Evolutionary conservation across 2,888 invertebrate genomes (phyloP).

Genomic region (Aromia moschata): DNA sequence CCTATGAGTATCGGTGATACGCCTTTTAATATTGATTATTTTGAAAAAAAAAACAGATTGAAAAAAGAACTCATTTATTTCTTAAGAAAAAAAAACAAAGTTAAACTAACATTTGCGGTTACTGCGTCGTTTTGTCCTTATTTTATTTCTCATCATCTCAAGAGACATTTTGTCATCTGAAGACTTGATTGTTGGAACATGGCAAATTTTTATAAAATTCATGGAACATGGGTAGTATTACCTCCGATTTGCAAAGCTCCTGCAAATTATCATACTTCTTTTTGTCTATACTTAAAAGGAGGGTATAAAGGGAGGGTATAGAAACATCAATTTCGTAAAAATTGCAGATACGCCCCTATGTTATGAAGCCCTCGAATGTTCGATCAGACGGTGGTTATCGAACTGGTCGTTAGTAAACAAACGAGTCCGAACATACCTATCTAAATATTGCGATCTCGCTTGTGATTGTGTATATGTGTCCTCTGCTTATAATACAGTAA

Average conservation of each 20-base stretch:
- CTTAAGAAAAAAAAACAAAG: not conserved
- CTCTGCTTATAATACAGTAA: too few species aligned
- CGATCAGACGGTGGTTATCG: too few species aligned
- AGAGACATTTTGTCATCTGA: not conserved
- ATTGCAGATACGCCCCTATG: too few species aligned
- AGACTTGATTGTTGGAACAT: not conserved
- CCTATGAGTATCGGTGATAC: not conserved
- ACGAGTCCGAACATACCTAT: too few species aligned
- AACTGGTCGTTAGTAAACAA: too few species aligned
- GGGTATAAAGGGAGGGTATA: not conserved
- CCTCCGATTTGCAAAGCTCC: not conserved
- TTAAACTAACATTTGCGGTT: constrained; percentile 3
- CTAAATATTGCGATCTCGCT: too few species aligned
- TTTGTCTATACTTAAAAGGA: not conserved
- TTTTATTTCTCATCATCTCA: not conserved
- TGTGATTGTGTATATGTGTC: too few species aligned
- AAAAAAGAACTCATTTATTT: constrained; percentile 1
- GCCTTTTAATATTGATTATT: not conserved
- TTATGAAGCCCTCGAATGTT: too few species aligned
- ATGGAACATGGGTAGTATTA: constrained; percentile 2
- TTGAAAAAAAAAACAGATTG: not conserved
- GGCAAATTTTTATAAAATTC: constrained; percentile 1
- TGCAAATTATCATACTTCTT: not conserved
- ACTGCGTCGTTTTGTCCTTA: not conserved
- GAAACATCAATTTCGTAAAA: too few species aligned